A percentile compares a stretch with the other conserved stretches of the same genome.
phyloP scores from a whole-genome alignment of 2,888 invertebrate species.

The Poecilobothrus nobilitatus region DNA sequence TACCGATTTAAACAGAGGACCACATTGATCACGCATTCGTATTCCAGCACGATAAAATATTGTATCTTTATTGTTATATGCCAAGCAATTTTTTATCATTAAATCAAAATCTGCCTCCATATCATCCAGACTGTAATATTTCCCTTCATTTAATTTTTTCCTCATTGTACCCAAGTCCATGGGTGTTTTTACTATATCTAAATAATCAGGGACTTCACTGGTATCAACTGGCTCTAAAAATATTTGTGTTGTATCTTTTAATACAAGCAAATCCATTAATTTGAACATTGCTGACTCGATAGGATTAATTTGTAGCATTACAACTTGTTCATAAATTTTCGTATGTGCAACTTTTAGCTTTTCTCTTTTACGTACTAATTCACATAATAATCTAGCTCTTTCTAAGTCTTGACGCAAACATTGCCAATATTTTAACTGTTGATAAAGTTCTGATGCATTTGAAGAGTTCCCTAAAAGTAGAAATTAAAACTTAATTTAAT shows the following conservation, averaged over 20 bases:
- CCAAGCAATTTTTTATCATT: slow-evolving; percentile 93
- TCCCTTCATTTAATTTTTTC: slow-evolving; percentile 58
- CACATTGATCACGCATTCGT: slow-evolving; percentile 83
- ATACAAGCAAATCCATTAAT: slow-evolving; percentile 65
- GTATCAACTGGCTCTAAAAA: slow-evolving; percentile 90
- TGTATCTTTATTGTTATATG: slow-evolving; percentile 91
- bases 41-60: slow-evolving; percentile 86
- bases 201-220: slow-evolving; percentile 83
- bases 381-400: slow-evolving; percentile 81
- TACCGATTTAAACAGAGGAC: slow-evolving; percentile 67
- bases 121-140: slow-evolving; percentile 63
- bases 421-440: slow-evolving; percentile 89
- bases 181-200: slow-evolving; percentile 70
- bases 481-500: not conserved
- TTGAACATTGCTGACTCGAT: slow-evolving; percentile 69
- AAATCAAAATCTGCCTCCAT: slow-evolving; percentile 85
- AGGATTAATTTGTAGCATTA: slow-evolving; percentile 74
- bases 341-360: slow-evolving; percentile 84
- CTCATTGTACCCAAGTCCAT: slow-evolving; percentile 90
- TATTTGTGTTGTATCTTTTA: slow-evolving; percentile 75
- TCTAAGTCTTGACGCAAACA: slow-evolving; percentile 89
- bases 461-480: slow-evolving; percentile 40
- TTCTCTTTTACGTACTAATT: slow-evolving; percentile 90
- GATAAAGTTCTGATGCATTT: slow-evolving; percentile 66
- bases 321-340: slow-evolving; percentile 69